These are phyloP conservation scores for Alaudala cheleensis DNA, from an alignment of 2,113 vertebrate genomes.

Conservation along the genomic window DNA sequence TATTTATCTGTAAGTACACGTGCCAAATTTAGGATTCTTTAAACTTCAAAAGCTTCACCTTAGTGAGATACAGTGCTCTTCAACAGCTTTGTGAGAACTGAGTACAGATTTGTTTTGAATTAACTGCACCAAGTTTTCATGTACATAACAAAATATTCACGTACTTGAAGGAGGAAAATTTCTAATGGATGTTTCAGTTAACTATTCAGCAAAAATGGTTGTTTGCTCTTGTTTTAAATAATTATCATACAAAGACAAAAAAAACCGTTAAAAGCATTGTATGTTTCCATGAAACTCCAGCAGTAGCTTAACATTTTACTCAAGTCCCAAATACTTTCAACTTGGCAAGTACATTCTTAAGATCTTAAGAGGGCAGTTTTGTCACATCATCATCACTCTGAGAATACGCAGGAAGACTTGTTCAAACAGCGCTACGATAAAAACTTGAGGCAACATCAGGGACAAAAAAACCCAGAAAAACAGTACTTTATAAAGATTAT, in stretches of 20 bases:
- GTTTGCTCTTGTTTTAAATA: not conserved
- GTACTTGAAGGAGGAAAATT: not conserved
- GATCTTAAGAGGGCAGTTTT: not conserved
- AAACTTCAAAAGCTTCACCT: not conserved
- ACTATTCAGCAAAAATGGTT: not conserved
- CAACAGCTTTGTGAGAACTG: not conserved
- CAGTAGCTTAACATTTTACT: not conserved
- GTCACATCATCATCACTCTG: not conserved
- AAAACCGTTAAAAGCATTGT: not conserved
- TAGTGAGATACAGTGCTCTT: not conserved
- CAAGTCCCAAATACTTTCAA: not conserved
- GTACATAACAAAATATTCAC: not conserved
- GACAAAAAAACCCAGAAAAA: not conserved
- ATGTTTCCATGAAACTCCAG: not conserved
- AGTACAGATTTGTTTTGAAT: slow-evolving; percentile 13
- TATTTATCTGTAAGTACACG: not conserved
- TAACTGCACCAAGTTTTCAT: not conserved
- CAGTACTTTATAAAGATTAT: not conserved
- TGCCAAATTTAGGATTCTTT: not conserved
- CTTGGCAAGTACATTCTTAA: not conserved
- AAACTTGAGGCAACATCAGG: not conserved
- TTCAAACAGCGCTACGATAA: not conserved
- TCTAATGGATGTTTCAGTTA: not conserved
- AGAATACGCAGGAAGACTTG: not conserved
- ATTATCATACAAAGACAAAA: not conserved